Percentiles rank a stretch among this genome's conserved stretches.
Evolutionary conservation across 2,797 vertebrate genomes (phyloP).

Genomic region (Spinibarbus caldwelli): DNA sequence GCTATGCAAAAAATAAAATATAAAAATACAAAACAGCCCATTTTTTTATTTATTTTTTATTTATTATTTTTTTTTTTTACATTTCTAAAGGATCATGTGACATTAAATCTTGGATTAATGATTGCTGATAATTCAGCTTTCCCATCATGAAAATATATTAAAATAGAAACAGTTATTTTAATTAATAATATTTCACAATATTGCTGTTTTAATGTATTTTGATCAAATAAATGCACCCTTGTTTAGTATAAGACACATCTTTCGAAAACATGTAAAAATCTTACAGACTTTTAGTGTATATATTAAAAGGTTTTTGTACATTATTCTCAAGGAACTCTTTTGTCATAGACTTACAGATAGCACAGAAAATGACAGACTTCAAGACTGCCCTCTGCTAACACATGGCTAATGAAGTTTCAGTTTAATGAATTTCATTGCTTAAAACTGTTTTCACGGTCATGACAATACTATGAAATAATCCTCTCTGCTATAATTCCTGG

Average conservation of each 20-base stretch:
- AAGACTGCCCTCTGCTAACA: background rate
- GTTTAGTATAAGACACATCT: background rate
- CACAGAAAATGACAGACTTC: background rate
- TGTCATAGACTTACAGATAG: background rate
- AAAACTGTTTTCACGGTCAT: conserved; percentile 30
- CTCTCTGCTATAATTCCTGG: conserved; percentile 34
- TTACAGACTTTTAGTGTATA: background rate
- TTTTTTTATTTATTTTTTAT: no score
- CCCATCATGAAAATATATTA: background rate
- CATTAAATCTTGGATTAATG: background rate
- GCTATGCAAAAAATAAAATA: no score
- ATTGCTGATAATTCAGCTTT: background rate
- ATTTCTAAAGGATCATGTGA: background rate
- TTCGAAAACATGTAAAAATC: background rate
- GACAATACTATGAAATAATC: conserved; percentile 36
- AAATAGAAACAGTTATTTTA: background rate
- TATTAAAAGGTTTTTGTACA: background rate
- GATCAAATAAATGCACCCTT: background rate
- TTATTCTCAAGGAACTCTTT: background rate
- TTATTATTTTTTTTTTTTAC: no score
- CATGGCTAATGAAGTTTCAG: conserved; percentile 3
- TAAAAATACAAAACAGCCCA: no score
- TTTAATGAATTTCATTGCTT: conserved; percentile 17
- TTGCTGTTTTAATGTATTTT: background rate
- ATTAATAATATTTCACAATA: background rate